These are phyloP conservation scores for Esperia sulphurella DNA, from an alignment of 2,888 invertebrate genomes.

Conservation along the genomic window DNA sequence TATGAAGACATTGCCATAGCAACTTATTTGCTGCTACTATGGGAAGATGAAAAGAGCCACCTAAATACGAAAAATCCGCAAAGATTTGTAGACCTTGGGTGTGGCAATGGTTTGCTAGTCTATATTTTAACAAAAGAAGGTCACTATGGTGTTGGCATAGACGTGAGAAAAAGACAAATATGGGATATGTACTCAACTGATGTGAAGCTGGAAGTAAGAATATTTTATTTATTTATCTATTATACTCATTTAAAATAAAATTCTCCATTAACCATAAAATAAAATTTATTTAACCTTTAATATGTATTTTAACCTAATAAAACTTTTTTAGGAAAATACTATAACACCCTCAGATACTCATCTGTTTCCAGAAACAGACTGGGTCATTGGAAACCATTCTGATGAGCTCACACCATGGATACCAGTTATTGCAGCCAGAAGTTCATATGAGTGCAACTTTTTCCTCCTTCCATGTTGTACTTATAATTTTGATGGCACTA, in stretches of 20 bases:
- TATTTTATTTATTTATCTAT: not conserved
- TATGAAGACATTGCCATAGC: slow-evolving; percentile 98
- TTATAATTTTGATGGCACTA: slow-evolving; percentile 92
- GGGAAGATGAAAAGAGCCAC: slow-evolving; percentile 81
- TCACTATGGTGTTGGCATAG: slow-evolving; percentile 89
- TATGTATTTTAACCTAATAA: not conserved
- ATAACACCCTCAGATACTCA: slow-evolving; percentile 84
- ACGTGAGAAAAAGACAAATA: slow-evolving; percentile 90
- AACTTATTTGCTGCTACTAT: slow-evolving; percentile 89
- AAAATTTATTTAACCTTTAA: not conserved
- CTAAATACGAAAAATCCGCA: slow-evolving; percentile 55
- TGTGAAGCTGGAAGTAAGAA: slow-evolving; percentile 81
- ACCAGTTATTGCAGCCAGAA: slow-evolving; percentile 92
- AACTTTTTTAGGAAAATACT: slow-evolving; percentile 78
- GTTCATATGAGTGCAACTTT: slow-evolving; percentile 86
- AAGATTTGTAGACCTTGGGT: slow-evolving; percentile 95
- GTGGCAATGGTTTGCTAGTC: slow-evolving; percentile 97
- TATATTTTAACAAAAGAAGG: slow-evolving; percentile 92
- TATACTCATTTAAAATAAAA: no score
- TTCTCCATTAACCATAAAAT: no score
- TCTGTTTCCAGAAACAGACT: slow-evolving; percentile 87
- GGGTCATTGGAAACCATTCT: slow-evolving; percentile 99
- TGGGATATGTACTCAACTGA: slow-evolving; percentile 89
- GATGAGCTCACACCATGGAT: slow-evolving; percentile 99
- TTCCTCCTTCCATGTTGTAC: slow-evolving; percentile 97